Base-by-base conservation (phyloP, 2,888 invertebrate genomes). In the Spatulosminthurus flaviceps region DNA sequence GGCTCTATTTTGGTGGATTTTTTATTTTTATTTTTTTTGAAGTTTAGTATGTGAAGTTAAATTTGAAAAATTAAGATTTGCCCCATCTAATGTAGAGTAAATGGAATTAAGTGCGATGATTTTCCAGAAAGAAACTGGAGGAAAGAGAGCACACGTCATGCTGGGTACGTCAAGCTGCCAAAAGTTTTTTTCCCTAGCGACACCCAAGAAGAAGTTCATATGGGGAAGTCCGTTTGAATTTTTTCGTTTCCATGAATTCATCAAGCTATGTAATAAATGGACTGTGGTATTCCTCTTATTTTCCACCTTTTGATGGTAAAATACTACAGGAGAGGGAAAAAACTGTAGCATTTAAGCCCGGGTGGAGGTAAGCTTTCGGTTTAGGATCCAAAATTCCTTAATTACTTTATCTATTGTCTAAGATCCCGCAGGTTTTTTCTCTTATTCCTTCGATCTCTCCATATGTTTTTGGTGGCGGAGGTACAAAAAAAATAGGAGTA, bases 131-230 rank as follows among this genome's bases (percentile, higher is more conserved):
- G n/a, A n/a, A n/a, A 24, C 16, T 19, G 26, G 34, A 61, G 29
- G 29, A 61, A 61, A 61, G 61, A 29, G n/a, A n/a, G n/a, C n/a
- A n/a, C n/a, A 29, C 77, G 78, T 80, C 80, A 78, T 78, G 78
- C 42, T 74, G 80, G 70, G 80, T 71, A 77, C 80, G 80, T 77
- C 73, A 42, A 24, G 64, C 64, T 9, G 64, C 24, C 64, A 4
- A 9, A 22, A 64, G 7, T 24, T 73, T 43, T 77, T 73, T 66
- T 43, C 66, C 69, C 16, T n/a, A 42, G 34, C 64, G 75, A 76
- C 75, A 66, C 80, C 80, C 80, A 78, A 78, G 78, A 78, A 78
- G 78, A 67, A 29, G 78, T 72, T 69, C 67, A 24, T 70, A 9
- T 26, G 61, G 34, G 42, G 42, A 29, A 51, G 26, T 28, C 41